Evolutionary conservation across 2,797 vertebrate species (phyloP).

Genomic region (Harpagifer antarcticus): DNA sequence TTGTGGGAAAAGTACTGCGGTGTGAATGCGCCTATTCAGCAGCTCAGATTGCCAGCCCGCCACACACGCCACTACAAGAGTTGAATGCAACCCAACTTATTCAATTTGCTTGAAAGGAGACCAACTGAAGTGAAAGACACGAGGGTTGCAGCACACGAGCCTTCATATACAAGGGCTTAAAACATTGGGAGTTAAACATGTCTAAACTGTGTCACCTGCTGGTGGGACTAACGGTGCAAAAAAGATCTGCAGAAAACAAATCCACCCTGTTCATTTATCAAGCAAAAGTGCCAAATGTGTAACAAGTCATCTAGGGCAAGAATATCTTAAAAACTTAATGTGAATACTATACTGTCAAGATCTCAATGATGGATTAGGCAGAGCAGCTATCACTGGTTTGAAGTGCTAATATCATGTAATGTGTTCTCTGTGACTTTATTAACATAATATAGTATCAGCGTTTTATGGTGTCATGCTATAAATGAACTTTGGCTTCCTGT

Average conservation of each 20-base stretch:
- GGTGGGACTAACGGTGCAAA: conserved; percentile 12
- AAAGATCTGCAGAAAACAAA: conserved; percentile 16
- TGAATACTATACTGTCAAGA: conserved; percentile 33
- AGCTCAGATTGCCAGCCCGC: conserved; percentile 21
- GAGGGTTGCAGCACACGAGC: conserved; percentile 8
- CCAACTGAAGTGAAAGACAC: conserved; percentile 4
- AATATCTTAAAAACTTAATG: conserved; percentile 52
- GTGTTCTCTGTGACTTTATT: conserved; percentile 87
- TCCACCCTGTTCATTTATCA: conserved; percentile 9
- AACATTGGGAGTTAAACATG: neutral
- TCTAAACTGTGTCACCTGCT: conserved; percentile 14
- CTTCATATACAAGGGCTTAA: conserved; percentile 20
- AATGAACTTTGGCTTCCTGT: conserved; percentile 53
- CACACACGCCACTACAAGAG: neutral
- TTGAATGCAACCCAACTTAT: conserved; percentile 11
- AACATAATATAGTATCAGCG: conserved; percentile 85
- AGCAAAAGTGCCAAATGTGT: conserved; percentile 12
- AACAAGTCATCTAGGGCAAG: conserved; percentile 66
- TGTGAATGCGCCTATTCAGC: too few relatives aligned
- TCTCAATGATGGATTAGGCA: conserved; percentile 85
- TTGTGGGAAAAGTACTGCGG: too few relatives aligned
- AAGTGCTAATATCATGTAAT: conserved; percentile 84
- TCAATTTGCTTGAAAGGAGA: conserved; percentile 28
- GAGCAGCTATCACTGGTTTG: conserved; percentile 83
- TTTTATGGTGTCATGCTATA: conserved; percentile 65